A percentile compares a stretch with the other conserved stretches of the same genome.
These are phyloP conservation scores for Sarcophaga peregrina DNA, from an alignment of 1,140 invertebrate genomes.

Conservation along the genomic window DNA sequence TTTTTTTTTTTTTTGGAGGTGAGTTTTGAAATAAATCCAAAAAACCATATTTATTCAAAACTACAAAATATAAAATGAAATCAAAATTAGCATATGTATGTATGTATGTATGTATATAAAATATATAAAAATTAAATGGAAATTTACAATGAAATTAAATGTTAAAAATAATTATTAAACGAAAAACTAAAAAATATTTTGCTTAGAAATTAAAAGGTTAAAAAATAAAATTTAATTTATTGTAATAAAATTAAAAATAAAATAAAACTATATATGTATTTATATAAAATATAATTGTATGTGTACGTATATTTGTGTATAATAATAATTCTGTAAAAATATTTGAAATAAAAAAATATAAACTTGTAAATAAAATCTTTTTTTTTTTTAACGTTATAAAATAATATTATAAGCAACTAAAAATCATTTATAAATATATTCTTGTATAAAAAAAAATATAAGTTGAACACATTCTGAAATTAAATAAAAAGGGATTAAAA, in stretches of 20 bases:
- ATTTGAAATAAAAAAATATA: conserved; percentile 44
- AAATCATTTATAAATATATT: background rate
- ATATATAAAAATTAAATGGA: conserved; percentile 30
- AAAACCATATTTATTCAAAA: conserved; percentile 67
- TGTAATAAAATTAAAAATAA: conserved; percentile 30
- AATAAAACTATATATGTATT: background rate
- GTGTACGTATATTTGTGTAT: background rate
- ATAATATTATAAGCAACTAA: conserved; percentile 27
- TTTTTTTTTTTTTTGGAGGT: conserved; percentile 42
- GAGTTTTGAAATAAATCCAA: conserved; percentile 66
- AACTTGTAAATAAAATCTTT: conserved; percentile 41
- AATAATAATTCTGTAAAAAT: background rate
- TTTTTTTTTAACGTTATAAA: conserved; percentile 34
- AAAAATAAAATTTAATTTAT: conserved; percentile 33
- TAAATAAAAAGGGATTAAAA: background rate
- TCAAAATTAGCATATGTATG: too few relatives aligned
- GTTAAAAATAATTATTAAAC: conserved; percentile 29
- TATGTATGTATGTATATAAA: conserved; percentile 16
- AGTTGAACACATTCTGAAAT: conserved; percentile 37
- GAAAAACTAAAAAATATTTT: conserved; percentile 43
- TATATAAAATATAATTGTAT: conserved; percentile 23
- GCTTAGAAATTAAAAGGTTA: conserved; percentile 39
- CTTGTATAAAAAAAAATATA: conserved; percentile 19
- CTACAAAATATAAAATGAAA: conserved; percentile 44
- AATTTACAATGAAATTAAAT: conserved; percentile 26